A percentile compares a stretch with the other conserved stretches of the same genome.
Evolutionary conservation across 2,113 vertebrate species (phyloP).

Genomic region (Neogobius melanostomus): DNA sequence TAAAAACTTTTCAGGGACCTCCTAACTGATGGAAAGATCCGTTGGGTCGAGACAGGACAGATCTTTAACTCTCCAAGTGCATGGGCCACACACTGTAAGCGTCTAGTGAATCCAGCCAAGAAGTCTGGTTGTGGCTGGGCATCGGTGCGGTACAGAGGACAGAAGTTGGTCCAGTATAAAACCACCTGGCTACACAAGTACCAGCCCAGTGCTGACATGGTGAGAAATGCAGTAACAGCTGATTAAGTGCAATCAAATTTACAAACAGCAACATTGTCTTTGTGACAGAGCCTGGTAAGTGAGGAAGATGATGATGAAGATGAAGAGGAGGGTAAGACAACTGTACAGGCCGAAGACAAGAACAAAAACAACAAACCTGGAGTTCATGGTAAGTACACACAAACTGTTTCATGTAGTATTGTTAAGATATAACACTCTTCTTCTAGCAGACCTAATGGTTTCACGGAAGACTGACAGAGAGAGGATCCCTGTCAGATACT

Average conservation of each 20-base stretch:
- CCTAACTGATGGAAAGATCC: constrained; percentile 89
- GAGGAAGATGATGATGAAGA: constrained; percentile 96
- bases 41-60: constrained; percentile 95
- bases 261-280: not conserved
- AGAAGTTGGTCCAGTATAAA: constrained; percentile 96
- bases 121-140: constrained; percentile 98
- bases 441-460: constrained; percentile 70
- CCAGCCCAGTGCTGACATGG: constrained; percentile 87
- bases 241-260: not conserved
- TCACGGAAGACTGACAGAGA: constrained; percentile 75
- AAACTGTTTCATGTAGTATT: not conserved
- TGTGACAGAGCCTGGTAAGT: constrained; percentile 83
- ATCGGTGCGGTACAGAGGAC: constrained; percentile 92
- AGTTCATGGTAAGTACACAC: constrained; percentile 54
- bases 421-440: not conserved
- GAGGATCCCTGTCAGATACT: constrained; percentile 86
- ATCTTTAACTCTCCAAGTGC: constrained; percentile 95
- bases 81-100: constrained; percentile 98
- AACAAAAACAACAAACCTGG: constrained; percentile 75
- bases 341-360: constrained; percentile 79
- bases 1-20: constrained; percentile 95
- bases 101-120: constrained; percentile 94
- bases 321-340: constrained; percentile 81
- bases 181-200: constrained; percentile 92
- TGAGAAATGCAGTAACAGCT: constrained; percentile 50